Evolutionary conservation across 2,113 vertebrate genomes (phyloP), one percentile per base, ranked within the genome.

Genomic region (Apeltes quadracus): DNA sequence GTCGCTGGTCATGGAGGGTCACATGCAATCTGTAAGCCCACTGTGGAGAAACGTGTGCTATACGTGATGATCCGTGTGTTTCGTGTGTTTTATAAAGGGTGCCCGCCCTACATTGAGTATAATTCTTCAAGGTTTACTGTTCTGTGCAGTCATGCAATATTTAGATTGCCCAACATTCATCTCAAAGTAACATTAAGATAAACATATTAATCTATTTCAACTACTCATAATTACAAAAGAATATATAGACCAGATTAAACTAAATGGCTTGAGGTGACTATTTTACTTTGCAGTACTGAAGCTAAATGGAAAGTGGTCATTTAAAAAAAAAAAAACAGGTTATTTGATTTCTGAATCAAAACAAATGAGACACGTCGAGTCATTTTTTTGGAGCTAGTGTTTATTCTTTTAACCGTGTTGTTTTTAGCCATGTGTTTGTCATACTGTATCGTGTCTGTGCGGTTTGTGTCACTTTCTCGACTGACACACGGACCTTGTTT

Each of bases 401-500:
- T n/a, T n/a, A n/a, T n/a, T n/a, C n/a, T n/a, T n/a, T n/a, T n/a
- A n/a, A n/a, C n/a, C n/a, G n/a, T n/a, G n/a, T n/a, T n/a, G n/a
- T n/a, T n/a, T n/a, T n/a, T n/a, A n/a, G n/a, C n/a, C n/a, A n/a
- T n/a, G n/a, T n/a, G n/a, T n/a, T n/a, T n/a, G n/a, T n/a, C n/a
- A n/a, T n/a, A n/a, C n/a, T n/a, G n/a, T n/a, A n/a, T n/a, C n/a
- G n/a, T n/a, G n/a, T n/a, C n/a, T n/a, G n/a, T n/a, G n/a, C n/a
- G n/a, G n/a, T n/a, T n/a, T n/a, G n/a, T n/a, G n/a, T n/a, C n/a
- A n/a, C n/a, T 50, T 25, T 22, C 65, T n/a, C 56, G 62, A 69
- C 61, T 32, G 61, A 55, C 50, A 51, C 55, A 61, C 41, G 56
- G 66, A 64, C 32, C 18, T 34, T 25, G 32, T 57, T 22, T 51